Evolutionary conservation across 2,113 vertebrate genomes (phyloP), one percentile per base, ranked within the genome.

Genomic region (Psammodynastes pulverulentus): DNA sequence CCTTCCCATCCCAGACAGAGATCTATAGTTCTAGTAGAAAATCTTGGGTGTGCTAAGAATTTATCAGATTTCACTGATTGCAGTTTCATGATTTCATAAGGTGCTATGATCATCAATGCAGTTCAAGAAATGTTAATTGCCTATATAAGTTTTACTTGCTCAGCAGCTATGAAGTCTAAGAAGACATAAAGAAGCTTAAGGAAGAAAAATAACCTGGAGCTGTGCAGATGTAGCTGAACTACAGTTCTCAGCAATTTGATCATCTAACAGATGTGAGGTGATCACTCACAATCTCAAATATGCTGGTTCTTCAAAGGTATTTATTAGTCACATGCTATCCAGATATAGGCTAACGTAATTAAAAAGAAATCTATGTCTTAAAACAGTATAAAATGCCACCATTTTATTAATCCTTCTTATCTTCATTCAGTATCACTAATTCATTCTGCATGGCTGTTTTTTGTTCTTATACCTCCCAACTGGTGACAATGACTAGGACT

Each of bases 361-460:
- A 29, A 0, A 45, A 90, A 84, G 0, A 1, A 2, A 62, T 86
- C 87, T 94, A 94, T 67, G 6, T 49, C 84, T 92, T 95, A 89
- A 53, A 94, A 49, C 48, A 94, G 26, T 62, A 13, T 94, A 94
- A 88, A 34, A 86, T 92, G 49, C 26, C 87, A 94, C 72, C 21
- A 29, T 92, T n/a, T 85, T 90, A 95, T 92, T 95, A 94, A 95
- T 54, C 92, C 88, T 90, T 51, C 12, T 85, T 56, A 90, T 43
- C 46, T 84, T 93, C n/a, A 93, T 23, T 88, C 51, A 92, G 43
- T 89, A 79, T 56, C 49, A 90, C 7, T 94, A 95, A 95, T 94
- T 91, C 90, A 24, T 92, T 95, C 85, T 94, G 72, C 94, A 92
- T 85, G 89, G 48, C 49, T 92, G 43, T 84, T 17, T 93, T 92